These are phyloP conservation scores for Megalonaias nervosa DNA, from an alignment of 1,140 invertebrate species.

Conservation along the genomic window DNA sequence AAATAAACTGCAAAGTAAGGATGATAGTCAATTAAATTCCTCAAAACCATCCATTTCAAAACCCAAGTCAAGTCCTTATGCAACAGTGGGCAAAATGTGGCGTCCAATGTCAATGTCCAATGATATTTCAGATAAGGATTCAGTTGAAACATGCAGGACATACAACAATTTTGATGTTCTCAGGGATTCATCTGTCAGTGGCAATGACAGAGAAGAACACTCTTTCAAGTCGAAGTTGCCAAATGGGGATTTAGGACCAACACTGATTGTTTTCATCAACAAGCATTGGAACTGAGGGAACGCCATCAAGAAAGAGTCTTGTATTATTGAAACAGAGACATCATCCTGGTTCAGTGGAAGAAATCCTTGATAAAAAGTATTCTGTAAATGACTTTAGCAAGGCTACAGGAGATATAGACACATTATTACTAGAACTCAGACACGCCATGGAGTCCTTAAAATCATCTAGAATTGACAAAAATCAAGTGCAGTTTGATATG, in stretches of 20 bases:
- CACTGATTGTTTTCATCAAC: background rate
- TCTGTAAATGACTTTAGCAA: slow-evolving; percentile 44
- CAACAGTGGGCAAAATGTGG: slow-evolving; percentile 48
- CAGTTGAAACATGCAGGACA: slow-evolving; percentile 31
- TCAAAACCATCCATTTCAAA: slow-evolving; percentile 15
- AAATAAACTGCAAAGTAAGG: slow-evolving; percentile 22
- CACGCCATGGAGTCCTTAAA: slow-evolving; percentile 58
- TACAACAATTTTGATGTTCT: slow-evolving; percentile 49
- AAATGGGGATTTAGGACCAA: background rate
- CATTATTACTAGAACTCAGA: slow-evolving; percentile 58
- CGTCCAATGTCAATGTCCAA: slow-evolving; percentile 48
- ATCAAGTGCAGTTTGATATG: slow-evolving; percentile 54
- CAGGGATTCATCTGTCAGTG: slow-evolving; percentile 34
- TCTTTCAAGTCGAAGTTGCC: background rate
- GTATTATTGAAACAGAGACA: slow-evolving; percentile 48
- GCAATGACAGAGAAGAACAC: slow-evolving; percentile 8
- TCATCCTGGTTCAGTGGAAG: slow-evolving; percentile 50
- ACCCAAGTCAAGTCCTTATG: slow-evolving; percentile 40
- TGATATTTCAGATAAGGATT: slow-evolving; percentile 22
- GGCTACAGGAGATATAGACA: slow-evolving; percentile 60
- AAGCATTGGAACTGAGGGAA: slow-evolving; percentile 2
- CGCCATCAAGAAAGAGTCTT: slow-evolving; percentile 53
- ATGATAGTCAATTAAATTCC: slow-evolving; percentile 20
- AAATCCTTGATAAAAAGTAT: slow-evolving; percentile 55
- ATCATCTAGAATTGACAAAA: slow-evolving; percentile 49